Conservation (phyloP, 2,113 vertebrate species). For the Nettapus auritus region DNA sequence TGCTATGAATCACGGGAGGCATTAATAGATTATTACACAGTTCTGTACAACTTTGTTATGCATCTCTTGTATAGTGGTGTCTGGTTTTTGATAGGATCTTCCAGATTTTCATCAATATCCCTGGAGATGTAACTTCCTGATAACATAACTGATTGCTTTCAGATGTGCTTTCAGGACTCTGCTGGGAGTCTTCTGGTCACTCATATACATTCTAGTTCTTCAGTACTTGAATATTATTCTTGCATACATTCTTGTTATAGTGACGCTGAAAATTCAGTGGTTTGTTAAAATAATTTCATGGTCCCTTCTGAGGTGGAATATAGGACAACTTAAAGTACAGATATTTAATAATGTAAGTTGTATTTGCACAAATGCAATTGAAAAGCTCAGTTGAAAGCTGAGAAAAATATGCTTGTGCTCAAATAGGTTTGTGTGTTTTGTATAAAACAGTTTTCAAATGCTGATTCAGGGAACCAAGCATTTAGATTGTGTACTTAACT, state of each 20-base stretch:
- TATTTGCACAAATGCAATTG: too few species aligned
- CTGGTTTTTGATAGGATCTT: background rate
- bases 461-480: too few species aligned
- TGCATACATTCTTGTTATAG: background rate
- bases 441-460: too few species aligned
- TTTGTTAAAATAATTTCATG: background rate
- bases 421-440: too few species aligned
- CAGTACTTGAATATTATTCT: background rate
- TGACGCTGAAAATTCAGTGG: background rate
- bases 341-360: too few species aligned
- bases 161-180: too few species aligned
- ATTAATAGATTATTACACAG: background rate
- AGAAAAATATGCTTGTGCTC: too few species aligned
- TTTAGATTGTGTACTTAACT: background rate
- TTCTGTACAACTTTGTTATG: background rate
- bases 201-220: background rate
- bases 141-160: background rate
- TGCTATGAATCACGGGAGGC: background rate
- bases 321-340: too few species aligned
- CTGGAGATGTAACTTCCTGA: background rate
- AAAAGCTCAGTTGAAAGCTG: too few species aligned
- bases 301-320: too few species aligned
- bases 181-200: background rate
- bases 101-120: background rate
- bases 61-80: background rate